A percentile compares a stretch with the other conserved stretches of the same genome.
These are phyloP conservation scores for Andrena flavipes DNA, from an alignment of 2,888 invertebrate species.

Conservation along the genomic window DNA sequence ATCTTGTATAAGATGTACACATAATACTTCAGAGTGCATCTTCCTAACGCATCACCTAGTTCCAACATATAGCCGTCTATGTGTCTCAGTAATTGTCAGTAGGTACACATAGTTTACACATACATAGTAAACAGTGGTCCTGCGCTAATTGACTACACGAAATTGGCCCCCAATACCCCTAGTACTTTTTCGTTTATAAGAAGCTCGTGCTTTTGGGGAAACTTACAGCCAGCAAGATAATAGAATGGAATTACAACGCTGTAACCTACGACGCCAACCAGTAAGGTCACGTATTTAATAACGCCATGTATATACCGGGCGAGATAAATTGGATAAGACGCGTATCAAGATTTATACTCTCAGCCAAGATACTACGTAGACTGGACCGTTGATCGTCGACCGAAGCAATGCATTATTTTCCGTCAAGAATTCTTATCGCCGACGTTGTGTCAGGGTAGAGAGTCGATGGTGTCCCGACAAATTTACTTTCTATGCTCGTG, in stretches of 20 bases:
- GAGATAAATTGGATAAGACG: conserved; percentile 68
- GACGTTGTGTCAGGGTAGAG: background rate
- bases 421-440: conserved; percentile 1
- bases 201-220: conserved; percentile 14
- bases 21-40: no score
- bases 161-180: no score
- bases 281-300: conserved; percentile 73
- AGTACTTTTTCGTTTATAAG: no score
- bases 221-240: conserved; percentile 48
- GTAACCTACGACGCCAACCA: conserved; percentile 30
- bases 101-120: no score
- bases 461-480: conserved; percentile 4
- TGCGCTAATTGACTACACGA: no score
- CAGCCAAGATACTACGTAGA: conserved; percentile 24
- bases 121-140: no score
- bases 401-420: conserved; percentile 36
- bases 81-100: no score
- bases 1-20: no score
- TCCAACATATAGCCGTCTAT: no score
- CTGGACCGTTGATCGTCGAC: conserved; percentile 50
- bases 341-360: conserved; percentile 70
- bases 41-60: no score
- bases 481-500: background rate
- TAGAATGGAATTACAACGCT: conserved; percentile 39
- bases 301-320: conserved; percentile 60